Conservation (phyloP, 1,140 invertebrate genomes). For the Colletes gigas region DNA sequence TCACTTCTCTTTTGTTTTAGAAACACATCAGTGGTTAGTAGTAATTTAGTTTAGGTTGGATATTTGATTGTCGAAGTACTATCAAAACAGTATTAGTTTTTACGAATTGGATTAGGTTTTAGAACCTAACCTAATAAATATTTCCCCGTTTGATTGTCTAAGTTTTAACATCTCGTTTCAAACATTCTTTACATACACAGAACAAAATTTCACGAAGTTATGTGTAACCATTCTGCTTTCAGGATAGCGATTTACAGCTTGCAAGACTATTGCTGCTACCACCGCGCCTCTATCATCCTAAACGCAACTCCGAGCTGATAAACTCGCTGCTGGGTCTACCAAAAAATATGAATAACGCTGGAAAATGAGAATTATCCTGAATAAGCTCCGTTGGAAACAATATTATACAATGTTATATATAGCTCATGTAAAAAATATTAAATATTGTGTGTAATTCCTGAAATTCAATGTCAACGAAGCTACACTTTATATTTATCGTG, state of each 20-base stretch:
- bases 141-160: too few relatives aligned
- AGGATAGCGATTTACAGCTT: constrained; percentile 73
- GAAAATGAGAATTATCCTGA: constrained; percentile 72
- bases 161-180: not conserved
- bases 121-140: too few relatives aligned
- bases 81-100: too few relatives aligned
- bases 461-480: not conserved
- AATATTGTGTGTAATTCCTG: not conserved
- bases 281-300: constrained; percentile 74
- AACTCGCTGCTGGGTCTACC: constrained; percentile 87
- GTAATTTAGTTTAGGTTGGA: too few relatives aligned
- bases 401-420: not conserved
- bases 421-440: too few relatives aligned
- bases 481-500: constrained; percentile 22
- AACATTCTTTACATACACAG: not conserved
- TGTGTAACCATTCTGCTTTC: constrained; percentile 39
- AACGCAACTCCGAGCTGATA: constrained; percentile 88
- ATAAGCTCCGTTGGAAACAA: not conserved
- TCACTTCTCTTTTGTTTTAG: too few relatives aligned
- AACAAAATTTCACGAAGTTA: not conserved
- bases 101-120: too few relatives aligned
- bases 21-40: too few relatives aligned
- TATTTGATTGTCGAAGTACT: too few relatives aligned
- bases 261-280: constrained; percentile 67
- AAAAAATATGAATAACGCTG: constrained; percentile 87